phyloP scores from a whole-genome alignment of 2,888 invertebrate species.

The Lasius fuliginosus region DNA sequence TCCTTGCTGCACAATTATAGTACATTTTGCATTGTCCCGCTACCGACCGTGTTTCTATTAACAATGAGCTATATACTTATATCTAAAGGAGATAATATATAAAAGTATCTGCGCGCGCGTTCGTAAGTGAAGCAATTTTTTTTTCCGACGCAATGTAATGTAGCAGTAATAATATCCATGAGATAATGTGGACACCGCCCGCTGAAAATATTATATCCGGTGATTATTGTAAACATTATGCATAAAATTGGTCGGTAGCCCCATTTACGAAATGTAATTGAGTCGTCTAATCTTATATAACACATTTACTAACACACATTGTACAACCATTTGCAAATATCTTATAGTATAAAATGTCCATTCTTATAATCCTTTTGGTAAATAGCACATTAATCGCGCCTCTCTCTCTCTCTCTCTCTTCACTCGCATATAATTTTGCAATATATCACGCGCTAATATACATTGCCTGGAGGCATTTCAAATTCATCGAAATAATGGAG shows the following conservation, averaged over 20 bases:
- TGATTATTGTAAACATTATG: slow-evolving; percentile 28
- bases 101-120: slow-evolving; percentile 8
- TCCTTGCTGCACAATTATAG: slow-evolving; percentile 23
- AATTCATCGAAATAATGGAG: slow-evolving; percentile 73
- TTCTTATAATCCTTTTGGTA: slow-evolving; percentile 63
- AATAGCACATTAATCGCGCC: slow-evolving; percentile 68
- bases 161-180: slow-evolving; percentile 1
- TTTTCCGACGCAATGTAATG: slow-evolving; percentile 1
- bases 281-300: slow-evolving; percentile 72
- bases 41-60: slow-evolving; percentile 59
- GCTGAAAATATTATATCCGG: slow-evolving; percentile 29
- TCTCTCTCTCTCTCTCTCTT: slow-evolving; percentile 43
- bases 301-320: slow-evolving; percentile 68
- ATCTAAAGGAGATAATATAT: slow-evolving; percentile 1
- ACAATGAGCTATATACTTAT: slow-evolving; percentile 44
- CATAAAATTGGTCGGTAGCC: slow-evolving; percentile 64
- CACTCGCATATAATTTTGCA: slow-evolving; percentile 21
- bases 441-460: slow-evolving; percentile 68
- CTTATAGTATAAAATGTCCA: slow-evolving; percentile 81
- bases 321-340: slow-evolving; percentile 68
- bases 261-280: slow-evolving; percentile 67
- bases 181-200: slow-evolving; percentile 14
- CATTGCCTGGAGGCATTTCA: slow-evolving; percentile 73
- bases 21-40: slow-evolving; percentile 52
- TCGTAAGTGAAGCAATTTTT: slow-evolving; percentile 1